Percentiles rank a stretch among this genome's conserved stretches.
These are phyloP conservation scores for Spodoptera frugiperda DNA, from an alignment of 1,140 invertebrate species.

Conservation along the genomic window DNA sequence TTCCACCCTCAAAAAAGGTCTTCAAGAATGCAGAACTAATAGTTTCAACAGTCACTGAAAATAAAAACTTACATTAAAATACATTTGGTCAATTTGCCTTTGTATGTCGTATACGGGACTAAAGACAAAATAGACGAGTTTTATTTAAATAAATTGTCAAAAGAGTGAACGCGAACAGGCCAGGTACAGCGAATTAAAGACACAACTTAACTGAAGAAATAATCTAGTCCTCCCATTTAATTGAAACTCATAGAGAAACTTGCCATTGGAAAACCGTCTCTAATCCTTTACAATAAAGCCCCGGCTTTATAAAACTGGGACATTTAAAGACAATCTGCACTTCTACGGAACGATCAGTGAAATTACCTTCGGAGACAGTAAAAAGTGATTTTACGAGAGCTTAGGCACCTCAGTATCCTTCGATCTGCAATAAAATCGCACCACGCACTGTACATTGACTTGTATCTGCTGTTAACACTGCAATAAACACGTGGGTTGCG, in stretches of 20 bases:
- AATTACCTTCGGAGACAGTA: conserved; percentile 44
- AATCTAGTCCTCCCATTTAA: conserved; percentile 24
- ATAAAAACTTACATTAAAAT: no score
- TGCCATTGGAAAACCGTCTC: conserved; percentile 7
- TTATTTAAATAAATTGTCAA: conserved; percentile 25
- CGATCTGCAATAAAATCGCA: conserved; percentile 26
- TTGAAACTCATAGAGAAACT: conserved; percentile 32
- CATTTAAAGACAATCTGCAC: conserved; percentile 37
- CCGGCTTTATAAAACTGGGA: background rate
- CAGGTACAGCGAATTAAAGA: conserved; percentile 29
- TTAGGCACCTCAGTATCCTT: conserved; percentile 20
- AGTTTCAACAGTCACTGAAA: no score
- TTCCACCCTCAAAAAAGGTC: no score
- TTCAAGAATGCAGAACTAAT: no score
- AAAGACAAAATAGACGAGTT: background rate
- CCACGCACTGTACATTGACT: conserved; percentile 22
- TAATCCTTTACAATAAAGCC: background rate
- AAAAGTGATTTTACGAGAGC: conserved; percentile 47
- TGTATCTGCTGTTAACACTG: background rate
- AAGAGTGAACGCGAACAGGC: background rate
- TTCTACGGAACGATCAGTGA: conserved; percentile 46
- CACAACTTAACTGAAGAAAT: conserved; percentile 35
- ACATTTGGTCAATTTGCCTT: no score
- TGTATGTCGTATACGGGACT: no score
- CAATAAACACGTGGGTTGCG: conserved; percentile 4